Evolutionary conservation across 2,888 invertebrate genomes (phyloP).

Genomic region (Campaea margaritaria): DNA sequence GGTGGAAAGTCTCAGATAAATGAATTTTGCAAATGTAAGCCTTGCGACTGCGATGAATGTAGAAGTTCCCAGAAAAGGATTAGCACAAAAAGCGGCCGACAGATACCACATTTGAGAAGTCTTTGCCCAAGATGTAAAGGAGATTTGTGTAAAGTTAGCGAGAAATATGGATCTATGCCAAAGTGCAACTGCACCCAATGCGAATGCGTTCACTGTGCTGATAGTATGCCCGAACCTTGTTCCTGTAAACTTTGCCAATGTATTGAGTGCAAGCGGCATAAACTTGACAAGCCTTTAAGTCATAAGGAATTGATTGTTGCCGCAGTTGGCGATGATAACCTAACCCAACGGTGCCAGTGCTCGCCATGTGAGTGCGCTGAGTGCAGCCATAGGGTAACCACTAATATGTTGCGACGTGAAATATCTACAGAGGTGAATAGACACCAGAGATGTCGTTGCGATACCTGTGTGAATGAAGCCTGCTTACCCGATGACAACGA

Average conservation of each 20-base stretch:
- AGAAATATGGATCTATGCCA: constrained; percentile 23
- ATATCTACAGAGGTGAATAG: constrained; percentile 56
- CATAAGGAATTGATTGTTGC: constrained; percentile 49
- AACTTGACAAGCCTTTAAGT: constrained; percentile 10
- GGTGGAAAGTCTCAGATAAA: constrained; percentile 38
- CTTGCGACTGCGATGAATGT: constrained; percentile 58
- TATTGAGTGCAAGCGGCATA: constrained; percentile 49
- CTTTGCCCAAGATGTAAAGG: not conserved
- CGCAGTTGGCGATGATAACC: constrained; percentile 47
- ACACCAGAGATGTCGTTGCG: constrained; percentile 55
- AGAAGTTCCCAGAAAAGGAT: constrained; percentile 25
- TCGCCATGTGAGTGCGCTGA: constrained; percentile 62
- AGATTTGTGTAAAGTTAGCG: constrained; percentile 40
- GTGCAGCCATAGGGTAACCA: constrained; percentile 51
- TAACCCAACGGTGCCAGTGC: constrained; percentile 55
- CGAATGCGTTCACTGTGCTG: constrained; percentile 45
- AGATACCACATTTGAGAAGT: not conserved
- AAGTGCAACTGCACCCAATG: constrained; percentile 56
- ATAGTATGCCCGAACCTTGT: constrained; percentile 45
- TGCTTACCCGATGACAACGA: constrained; percentile 52
- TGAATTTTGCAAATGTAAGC: constrained; percentile 54
- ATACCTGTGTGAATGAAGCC: constrained; percentile 53
- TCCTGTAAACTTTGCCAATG: constrained; percentile 59
- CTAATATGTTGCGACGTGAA: constrained; percentile 49
- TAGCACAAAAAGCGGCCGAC: not conserved